Percentiles rank a stretch among this genome's conserved stretches.
phyloP scores from a whole-genome alignment of 2,888 invertebrate genomes.

The Drymonia ruficornis region DNA sequence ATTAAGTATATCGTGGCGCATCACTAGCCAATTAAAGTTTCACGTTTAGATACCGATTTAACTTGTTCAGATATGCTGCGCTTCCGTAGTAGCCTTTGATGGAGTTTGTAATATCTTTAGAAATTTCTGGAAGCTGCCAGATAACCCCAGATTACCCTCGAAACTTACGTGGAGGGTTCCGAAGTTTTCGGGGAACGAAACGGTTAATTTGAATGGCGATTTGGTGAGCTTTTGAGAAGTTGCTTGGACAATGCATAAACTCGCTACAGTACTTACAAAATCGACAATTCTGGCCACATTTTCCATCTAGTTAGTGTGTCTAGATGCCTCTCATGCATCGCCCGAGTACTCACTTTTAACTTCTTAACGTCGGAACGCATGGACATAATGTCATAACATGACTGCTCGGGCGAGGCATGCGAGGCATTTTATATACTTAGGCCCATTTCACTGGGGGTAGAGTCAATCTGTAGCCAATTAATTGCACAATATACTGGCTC shows the following conservation, averaged over 20 bases:
- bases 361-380: too few species aligned
- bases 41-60: conserved; percentile 20
- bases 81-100: conserved; percentile 27
- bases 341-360: too few species aligned
- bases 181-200: not conserved
- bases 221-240: not conserved
- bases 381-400: too few species aligned
- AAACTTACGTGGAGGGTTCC: conserved; percentile 9
- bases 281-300: too few species aligned
- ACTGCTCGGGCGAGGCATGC: too few species aligned
- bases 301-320: too few species aligned
- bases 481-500: too few species aligned
- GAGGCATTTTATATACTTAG: too few species aligned
- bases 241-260: not conserved
- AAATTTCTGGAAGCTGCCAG: conserved; percentile 23
- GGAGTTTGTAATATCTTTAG: conserved; percentile 35
- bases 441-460: too few species aligned
- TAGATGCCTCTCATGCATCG: too few species aligned
- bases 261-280: not conserved
- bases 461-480: too few species aligned
- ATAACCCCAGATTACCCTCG: conserved; percentile 21
- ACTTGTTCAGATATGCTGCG: conserved; percentile 29
- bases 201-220: conserved; percentile 1
- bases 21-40: conserved; percentile 31
- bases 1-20: not conserved